Evolutionary conservation across 30 jellyfish, hydroid and myxozoan genomes (phyloP).

Genomic region (Pelagia noctiluca): DNA sequence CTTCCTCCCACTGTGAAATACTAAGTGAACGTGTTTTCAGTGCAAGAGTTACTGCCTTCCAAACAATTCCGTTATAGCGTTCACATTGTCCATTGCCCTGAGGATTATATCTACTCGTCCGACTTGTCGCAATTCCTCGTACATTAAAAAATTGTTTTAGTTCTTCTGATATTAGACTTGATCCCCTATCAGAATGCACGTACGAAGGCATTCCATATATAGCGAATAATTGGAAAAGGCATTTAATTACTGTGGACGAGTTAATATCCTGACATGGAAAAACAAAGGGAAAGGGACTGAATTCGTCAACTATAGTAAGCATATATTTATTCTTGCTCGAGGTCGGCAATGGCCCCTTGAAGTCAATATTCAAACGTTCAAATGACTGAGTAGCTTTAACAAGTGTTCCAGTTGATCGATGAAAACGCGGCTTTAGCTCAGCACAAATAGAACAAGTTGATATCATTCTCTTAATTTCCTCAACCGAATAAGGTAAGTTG

Average conservation of each 20-base stretch:
- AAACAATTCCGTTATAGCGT: constrained; percentile 29
- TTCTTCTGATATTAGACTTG: constrained; percentile 34
- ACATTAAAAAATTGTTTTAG: constrained; percentile 1
- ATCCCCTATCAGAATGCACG: constrained; percentile 62
- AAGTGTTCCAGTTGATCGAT: background rate
- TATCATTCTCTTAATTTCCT: constrained; percentile 1
- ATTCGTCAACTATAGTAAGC: constrained; percentile 72
- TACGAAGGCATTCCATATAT: constrained; percentile 69
- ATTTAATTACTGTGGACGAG: constrained; percentile 33
- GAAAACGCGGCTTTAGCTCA: constrained; percentile 18
- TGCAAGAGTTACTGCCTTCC: constrained; percentile 43
- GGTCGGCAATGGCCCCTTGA: constrained; percentile 75
- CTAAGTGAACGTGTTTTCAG: constrained; percentile 7
- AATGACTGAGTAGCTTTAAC: constrained; percentile 58
- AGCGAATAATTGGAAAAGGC: constrained; percentile 30
- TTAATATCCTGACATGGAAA: constrained; percentile 54
- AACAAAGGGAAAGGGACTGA: constrained; percentile 71
- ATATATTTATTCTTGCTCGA: constrained; percentile 33
- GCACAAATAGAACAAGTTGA: constrained; percentile 24
- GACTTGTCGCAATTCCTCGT: constrained; percentile 46
- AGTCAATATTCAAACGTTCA: constrained; percentile 54
- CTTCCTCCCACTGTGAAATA: constrained; percentile 32
- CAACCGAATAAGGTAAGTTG: constrained; percentile 6
- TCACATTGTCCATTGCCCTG: constrained; percentile 54
- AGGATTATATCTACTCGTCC: constrained; percentile 56